Evolutionary conservation across 2,888 invertebrate species (phyloP).

Genomic region (Endomychus coccineus): DNA sequence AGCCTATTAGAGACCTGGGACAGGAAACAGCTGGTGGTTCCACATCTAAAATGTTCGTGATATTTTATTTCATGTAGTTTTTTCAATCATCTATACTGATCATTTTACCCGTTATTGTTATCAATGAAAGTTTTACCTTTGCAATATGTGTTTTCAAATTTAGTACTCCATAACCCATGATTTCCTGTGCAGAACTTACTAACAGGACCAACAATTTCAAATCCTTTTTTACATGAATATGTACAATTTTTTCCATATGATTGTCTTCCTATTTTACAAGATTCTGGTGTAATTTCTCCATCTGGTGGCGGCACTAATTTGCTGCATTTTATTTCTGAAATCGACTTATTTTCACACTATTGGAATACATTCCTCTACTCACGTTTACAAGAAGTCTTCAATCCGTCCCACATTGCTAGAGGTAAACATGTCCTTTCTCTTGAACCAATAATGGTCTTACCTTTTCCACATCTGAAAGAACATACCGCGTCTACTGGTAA

Average conservation of each 20-base stretch:
- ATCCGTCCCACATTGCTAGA: conserved; percentile 61
- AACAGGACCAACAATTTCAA: conserved; percentile 49
- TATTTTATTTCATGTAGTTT: neutral
- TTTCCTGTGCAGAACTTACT: conserved; percentile 49
- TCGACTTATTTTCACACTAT: neutral
- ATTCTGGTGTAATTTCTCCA: conserved; percentile 48
- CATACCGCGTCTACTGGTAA: conserved; percentile 59
- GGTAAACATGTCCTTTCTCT: conserved; percentile 57
- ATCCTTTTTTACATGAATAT: conserved; percentile 53
- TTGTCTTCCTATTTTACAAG: conserved; percentile 50
- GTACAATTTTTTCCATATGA: conserved; percentile 53
- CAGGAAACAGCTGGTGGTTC: conserved; percentile 52
- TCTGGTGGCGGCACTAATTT: conserved; percentile 45
- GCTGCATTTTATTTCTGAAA: conserved; percentile 38
- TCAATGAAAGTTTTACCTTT: conserved; percentile 26
- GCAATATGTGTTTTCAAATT: conserved; percentile 36
- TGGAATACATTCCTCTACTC: no score
- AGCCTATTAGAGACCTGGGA: conserved; percentile 47
- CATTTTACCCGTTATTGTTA: conserved; percentile 2
- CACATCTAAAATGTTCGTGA: conserved; percentile 43
- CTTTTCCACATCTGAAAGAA: conserved; percentile 55
- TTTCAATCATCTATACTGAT: neutral
- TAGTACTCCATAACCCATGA: conserved; percentile 50
- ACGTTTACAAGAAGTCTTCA: conserved; percentile 60
- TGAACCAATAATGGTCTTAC: conserved; percentile 57